These are phyloP conservation scores for Anagrus nilaparvatae DNA, from an alignment of 1,140 invertebrate genomes.

Conservation along the genomic window DNA sequence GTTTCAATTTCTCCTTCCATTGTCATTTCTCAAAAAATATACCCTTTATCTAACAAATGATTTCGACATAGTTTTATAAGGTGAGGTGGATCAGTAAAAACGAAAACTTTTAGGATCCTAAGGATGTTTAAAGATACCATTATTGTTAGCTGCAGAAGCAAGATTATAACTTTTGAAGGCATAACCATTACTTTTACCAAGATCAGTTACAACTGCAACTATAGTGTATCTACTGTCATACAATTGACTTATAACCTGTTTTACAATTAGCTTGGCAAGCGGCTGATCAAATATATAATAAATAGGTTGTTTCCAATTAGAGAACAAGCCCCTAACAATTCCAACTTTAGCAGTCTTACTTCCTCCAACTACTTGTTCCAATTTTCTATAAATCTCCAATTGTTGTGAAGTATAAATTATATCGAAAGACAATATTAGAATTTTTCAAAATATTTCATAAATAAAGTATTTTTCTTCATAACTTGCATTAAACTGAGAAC, in stretches of 20 bases:
- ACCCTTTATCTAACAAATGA: conserved; percentile 24
- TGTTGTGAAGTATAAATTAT: conserved; percentile 26
- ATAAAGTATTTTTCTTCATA: too few relatives aligned
- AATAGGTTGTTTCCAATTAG: conserved; percentile 33
- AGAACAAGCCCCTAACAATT: conserved; percentile 26
- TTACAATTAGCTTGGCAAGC: conserved; percentile 25
- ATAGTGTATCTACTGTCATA: conserved; percentile 24
- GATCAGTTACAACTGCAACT: conserved; percentile 27
- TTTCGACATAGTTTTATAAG: conserved; percentile 25
- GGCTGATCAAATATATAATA: conserved; percentile 35
- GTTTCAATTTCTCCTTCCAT: too few relatives aligned
- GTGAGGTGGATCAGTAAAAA: conserved; percentile 24
- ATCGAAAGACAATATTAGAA: conserved; percentile 24
- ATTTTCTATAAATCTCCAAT: conserved; percentile 28
- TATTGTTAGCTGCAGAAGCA: conserved; percentile 2
- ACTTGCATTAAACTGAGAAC: too few relatives aligned
- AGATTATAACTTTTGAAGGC: conserved; percentile 29
- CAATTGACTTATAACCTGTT: conserved; percentile 21
- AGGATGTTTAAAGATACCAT: conserved; percentile 19
- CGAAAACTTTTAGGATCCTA: conserved; percentile 15
- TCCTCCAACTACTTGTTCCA: conserved; percentile 31
- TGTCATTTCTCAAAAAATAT: too few relatives aligned
- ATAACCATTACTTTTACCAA: conserved; percentile 22
- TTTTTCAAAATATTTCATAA: too few relatives aligned
- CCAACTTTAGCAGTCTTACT: conserved; percentile 27